Base-by-base conservation (phyloP, 2,797 vertebrate species). In the Philypnodon macrostomus region DNA sequence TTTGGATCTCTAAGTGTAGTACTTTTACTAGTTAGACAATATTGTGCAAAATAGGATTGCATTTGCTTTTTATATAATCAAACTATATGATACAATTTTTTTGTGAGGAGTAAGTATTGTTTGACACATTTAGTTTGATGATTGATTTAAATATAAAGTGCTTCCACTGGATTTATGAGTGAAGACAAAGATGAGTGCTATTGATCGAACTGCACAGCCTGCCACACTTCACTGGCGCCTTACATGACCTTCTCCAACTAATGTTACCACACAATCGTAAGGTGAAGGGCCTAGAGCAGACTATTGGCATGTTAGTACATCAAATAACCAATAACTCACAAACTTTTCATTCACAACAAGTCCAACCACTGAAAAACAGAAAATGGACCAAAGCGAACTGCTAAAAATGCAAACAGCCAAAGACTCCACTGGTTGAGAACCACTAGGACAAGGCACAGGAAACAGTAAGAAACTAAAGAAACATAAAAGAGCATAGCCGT, bases 201-300 rank as follows among this genome's bases (percentile, higher is more conserved):
- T 29, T 40, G 34, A 45, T 34, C 18, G 12, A 2, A 4, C 33
- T 16, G 29, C 45, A 54, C 46, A 23, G 29, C 6, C 46, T 27
- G 29, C 6, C 35, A 26, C 23, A 27, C 7, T 16, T 41, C 48
- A 10, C n/a, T 1, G 9, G 2, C 10, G 30, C 58, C 32, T 63
- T 14, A 6, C 5, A 6, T 8, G 42, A 63, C 54, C 54, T 60
- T 44, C 33, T 15, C 4, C 24, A 36, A 47, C 23, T 46, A 42
- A 65, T 42, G 30, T 7, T 23, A 19, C 27, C 31, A 29, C 6
- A 23, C 21, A 23, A 1, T 11, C 3, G 19, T 14, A 13, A 23
- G 37, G 37, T n/a, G 11, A 26, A 7, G 2, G 14, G 8, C 13
- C 14, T 41, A 12, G 19, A n/a, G n/a, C n/a, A n/a, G n/a, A n/a